Evolutionary conservation across 2,888 invertebrate species (phyloP), one percentile per base, ranked within the genome.

Genomic region (Xylophagus ater): DNA sequence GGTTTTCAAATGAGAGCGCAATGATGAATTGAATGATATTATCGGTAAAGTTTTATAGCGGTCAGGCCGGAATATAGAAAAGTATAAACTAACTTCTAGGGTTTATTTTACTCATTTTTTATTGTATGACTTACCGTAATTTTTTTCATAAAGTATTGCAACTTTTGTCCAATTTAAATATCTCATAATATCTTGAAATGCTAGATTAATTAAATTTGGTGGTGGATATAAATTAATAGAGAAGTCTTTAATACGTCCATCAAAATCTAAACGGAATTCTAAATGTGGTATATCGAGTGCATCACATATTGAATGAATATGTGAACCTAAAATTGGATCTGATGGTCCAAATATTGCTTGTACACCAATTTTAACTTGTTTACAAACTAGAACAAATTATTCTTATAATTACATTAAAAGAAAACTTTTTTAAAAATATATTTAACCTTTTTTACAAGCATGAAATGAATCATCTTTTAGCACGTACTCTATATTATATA

Each of bases 401-500:
- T n/a, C n/a, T n/a, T n/a, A n/a, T n/a, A n/a, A n/a, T 8, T 23
- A 10, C 23, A 23, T 23, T 8, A 23, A 23, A 23, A 23, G 23
- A 23, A 23, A 23, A 23, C 9, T 23, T 23, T 9, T 9, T 6
- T 9, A 6, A 6, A 23, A 23, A 10, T 23, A 23, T 6, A 23
- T 23, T 23, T 23, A 58, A 88, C 89, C 88, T 78, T 86, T 88
- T 59, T 90, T 92, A 34, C 87, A 84, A 15, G 89, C 83, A 53
- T 85, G 75, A 63, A 94, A 94, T 42, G 88, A 88, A 67, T 94
- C 93, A 55, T 88, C 83, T 37, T 78, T 76, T 2, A 85, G 81
- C 29, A 88, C 83, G 60, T 90, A 87, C 65, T 89, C 85, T 51
- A 92, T 88, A 56, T 93, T 89, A 61, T 90, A 92, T n/a, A 89